A percentile compares a stretch with the other conserved stretches of the same genome.
Conservation (phyloP, 2,888 invertebrate genomes). For the Alloplasta piceator region DNA sequence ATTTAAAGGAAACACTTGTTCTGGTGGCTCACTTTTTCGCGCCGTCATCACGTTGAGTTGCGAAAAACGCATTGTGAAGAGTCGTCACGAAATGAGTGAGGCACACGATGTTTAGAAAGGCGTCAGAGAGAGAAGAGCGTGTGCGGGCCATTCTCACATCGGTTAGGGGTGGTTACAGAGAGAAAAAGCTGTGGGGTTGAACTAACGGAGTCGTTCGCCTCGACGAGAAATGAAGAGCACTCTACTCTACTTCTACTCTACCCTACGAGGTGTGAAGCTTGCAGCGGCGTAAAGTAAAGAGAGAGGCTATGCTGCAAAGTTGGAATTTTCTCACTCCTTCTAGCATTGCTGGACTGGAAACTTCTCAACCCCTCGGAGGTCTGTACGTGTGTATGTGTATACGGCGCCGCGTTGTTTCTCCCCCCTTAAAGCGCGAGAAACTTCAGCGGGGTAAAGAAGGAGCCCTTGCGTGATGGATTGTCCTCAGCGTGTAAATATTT, state of each 20-base stretch:
- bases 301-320: constrained; percentile 40
- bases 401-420: constrained; percentile 46
- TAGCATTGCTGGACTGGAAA: constrained; percentile 50
- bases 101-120: constrained; percentile 1
- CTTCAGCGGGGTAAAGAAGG: constrained; percentile 46
- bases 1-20: not conserved
- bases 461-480: constrained; percentile 76
- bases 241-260: constrained; percentile 75
- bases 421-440: constrained; percentile 29
- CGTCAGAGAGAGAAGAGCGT: not conserved
- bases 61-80: constrained; percentile 12
- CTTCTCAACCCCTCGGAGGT: constrained; percentile 45
- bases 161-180: constrained; percentile 24
- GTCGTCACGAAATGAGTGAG: constrained; percentile 33
- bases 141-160: constrained; percentile 30
- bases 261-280: constrained; percentile 76
- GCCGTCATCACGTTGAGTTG: not conserved
- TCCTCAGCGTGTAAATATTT: constrained; percentile 79
- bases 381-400: constrained; percentile 24
- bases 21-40: not conserved
- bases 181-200: constrained; percentile 52
- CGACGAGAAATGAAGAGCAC: constrained; percentile 77
- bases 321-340: not conserved
- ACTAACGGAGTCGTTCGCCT: constrained; percentile 61
- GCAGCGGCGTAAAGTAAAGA: constrained; percentile 75